Percentiles rank a stretch among this genome's conserved stretches.
These are phyloP conservation scores for Diprion similis DNA, from an alignment of 1,140 invertebrate species.

Conservation along the genomic window DNA sequence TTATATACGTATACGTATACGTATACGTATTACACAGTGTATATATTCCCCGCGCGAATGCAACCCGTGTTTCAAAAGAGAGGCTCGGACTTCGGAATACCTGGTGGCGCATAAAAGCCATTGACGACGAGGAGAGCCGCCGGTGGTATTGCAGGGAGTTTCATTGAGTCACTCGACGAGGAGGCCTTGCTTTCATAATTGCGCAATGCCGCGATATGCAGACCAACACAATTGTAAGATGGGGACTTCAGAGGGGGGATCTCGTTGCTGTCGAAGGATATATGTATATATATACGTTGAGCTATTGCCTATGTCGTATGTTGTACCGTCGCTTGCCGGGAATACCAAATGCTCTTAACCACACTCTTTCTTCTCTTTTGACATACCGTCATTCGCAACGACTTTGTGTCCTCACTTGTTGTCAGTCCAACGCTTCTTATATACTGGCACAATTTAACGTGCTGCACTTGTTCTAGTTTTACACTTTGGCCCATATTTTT, in stretches of 20 bases:
- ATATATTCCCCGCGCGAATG: neutral
- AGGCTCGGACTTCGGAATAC: neutral
- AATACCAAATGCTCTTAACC: neutral
- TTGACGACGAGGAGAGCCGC: neutral
- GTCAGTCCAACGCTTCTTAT: no score
- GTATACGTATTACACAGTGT: no score
- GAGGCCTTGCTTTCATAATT: constrained; percentile 33
- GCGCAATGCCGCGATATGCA: constrained; percentile 29
- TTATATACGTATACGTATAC: no score
- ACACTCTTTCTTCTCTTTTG: neutral
- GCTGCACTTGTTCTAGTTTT: no score
- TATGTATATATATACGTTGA: no score
- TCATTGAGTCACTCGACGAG: constrained; percentile 21
- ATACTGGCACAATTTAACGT: no score
- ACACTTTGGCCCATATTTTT: no score
- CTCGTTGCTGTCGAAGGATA: neutral
- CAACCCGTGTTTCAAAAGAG: neutral
- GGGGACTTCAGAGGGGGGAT: constrained; percentile 22
- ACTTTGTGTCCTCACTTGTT: no score
- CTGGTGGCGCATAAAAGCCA: neutral
- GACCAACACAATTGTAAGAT: constrained; percentile 15
- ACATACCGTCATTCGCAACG: neutral
- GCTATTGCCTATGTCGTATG: neutral
- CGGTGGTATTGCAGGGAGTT: constrained; percentile 12
- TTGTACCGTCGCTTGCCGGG: neutral